Evolutionary conservation across 2,888 invertebrate genomes (phyloP).

Genomic region (Leptothorax acervorum): DNA sequence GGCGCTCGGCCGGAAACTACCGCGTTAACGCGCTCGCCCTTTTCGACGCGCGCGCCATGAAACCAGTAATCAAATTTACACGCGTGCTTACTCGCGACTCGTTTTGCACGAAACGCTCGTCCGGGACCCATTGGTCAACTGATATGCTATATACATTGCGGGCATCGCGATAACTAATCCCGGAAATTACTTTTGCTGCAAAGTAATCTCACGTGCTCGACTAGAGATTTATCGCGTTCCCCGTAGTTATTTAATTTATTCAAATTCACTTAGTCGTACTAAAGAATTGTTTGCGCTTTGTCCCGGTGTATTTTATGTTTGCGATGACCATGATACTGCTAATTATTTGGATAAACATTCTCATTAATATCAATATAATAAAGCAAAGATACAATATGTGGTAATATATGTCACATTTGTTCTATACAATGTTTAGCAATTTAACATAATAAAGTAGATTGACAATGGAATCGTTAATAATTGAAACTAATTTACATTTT

Average conservation of each 20-base stretch:
- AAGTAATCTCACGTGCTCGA: background rate
- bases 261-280: background rate
- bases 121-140: constrained; percentile 1
- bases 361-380: constrained; percentile 28
- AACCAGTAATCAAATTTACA: constrained; percentile 61
- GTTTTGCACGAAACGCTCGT: constrained; percentile 1
- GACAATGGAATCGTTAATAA: constrained; percentile 25
- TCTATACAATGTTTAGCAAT: constrained; percentile 10
- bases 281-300: background rate
- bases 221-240: constrained; percentile 1
- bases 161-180: background rate
- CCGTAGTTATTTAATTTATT: background rate
- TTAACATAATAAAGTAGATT: constrained; percentile 30
- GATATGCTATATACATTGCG: background rate
- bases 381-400: background rate
- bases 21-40: constrained; percentile 47
- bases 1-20: constrained; percentile 40
- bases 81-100: constrained; percentile 47
- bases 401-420: constrained; percentile 20
- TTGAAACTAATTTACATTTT: constrained; percentile 37
- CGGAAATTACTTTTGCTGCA: constrained; percentile 15
- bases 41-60: constrained; percentile 42
- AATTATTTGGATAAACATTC: constrained; percentile 21
- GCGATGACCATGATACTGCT: background rate
- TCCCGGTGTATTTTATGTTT: background rate